phyloP scores from a whole-genome alignment of 2,888 invertebrate genomes.

The Protonemura montana region DNA sequence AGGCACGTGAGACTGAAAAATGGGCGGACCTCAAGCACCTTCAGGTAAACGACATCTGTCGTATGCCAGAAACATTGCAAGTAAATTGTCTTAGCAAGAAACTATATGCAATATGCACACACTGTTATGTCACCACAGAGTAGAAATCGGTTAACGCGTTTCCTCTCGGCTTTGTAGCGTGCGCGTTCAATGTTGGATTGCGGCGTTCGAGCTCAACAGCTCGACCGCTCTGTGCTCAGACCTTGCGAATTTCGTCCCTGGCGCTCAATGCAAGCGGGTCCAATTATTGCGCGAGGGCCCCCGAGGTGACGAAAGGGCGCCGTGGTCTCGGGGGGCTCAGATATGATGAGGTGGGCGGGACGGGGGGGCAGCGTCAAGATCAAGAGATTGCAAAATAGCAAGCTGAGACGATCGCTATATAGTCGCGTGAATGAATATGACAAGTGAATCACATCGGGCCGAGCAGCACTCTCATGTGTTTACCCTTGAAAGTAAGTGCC shows the following conservation, averaged over 20 bases:
- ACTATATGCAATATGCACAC: neutral
- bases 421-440: neutral
- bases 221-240: neutral
- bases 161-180: too few species aligned
- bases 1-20: neutral
- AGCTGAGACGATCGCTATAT: neutral
- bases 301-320: neutral
- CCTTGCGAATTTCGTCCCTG: neutral
- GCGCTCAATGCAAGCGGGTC: constrained; percentile 12
- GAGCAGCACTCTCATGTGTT: neutral
- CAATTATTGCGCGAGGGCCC: constrained; percentile 1
- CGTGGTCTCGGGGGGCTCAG: neutral
- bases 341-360: neutral
- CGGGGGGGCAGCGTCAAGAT: neutral
- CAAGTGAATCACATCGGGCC: neutral
- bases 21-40: neutral
- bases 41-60: too few species aligned
- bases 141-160: neutral
- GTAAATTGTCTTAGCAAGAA: neutral
- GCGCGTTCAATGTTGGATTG: too few species aligned
- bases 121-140: neutral
- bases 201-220: neutral
- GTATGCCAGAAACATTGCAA: neutral
- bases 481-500: neutral
- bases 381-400: neutral